Evolutionary conservation across 2,113 vertebrate species (phyloP), one percentile per base, ranked within the genome.

Genomic region (Cnemophilus loriae): DNA sequence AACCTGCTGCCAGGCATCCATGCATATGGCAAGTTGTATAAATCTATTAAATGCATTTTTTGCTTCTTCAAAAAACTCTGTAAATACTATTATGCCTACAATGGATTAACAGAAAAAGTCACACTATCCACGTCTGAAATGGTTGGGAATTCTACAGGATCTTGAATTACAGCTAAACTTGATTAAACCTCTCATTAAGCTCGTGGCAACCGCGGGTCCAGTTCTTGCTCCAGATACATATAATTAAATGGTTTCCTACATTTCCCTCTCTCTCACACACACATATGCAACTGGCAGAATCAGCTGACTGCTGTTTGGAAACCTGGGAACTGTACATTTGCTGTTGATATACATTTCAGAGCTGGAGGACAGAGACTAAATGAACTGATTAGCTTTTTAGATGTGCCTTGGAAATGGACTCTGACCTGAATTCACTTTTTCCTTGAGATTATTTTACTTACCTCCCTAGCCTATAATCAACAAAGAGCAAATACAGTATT

Each of bases 331-430:
- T 52, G 21, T 13, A 35, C 4, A 1, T 80, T 85, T 91, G 61
- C 82, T 41, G 75, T 87, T 91, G 87, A 93, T 84, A 84, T 1
- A 69, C 39, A 57, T 74, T 93, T 87, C 76, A 87, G 91, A 92
- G 73, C 55, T 84, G 42, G 59, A 92, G 76, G 56, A 95, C 50
- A 86, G 50, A 86, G 59, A 84, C 55, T 81, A 65, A 90, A 89
- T 23, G 63, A 95, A 67, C 83, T 89, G 84, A 87, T 90, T 56
- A 81, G 55, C 33, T 77, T 89, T 93, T 84, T 26, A 90, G 50
- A 92, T 92, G 56, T 64, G 76, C 80, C 44, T 90, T 92, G 84
- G 76, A 95, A 93, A 93, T 75, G 77, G 77, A 84, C 73, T 95
- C 69, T 87, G 69, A 71, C 73, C 77, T 81, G 52, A 93, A 86